phyloP scores from a whole-genome alignment of 2,797 vertebrate species.

The Anabas testudineus region DNA sequence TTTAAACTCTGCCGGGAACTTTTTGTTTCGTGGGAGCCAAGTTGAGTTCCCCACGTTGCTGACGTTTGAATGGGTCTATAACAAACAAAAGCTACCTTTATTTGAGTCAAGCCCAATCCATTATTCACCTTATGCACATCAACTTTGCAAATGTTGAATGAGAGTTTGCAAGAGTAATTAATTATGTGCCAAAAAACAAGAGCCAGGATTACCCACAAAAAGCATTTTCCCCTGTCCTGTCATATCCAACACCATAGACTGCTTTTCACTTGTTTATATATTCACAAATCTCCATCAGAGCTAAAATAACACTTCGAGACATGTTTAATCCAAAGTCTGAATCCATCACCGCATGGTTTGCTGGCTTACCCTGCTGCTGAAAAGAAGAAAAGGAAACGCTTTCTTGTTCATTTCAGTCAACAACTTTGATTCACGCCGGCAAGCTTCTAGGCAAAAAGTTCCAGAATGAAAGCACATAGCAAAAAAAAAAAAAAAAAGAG shows the following conservation, averaged over 20 bases:
- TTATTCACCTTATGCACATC: neutral
- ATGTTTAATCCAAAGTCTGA: constrained; percentile 30
- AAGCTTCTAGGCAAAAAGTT: constrained; percentile 56
- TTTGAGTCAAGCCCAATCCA: constrained; percentile 15
- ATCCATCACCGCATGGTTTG: constrained; percentile 18
- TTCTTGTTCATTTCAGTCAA: constrained; percentile 56
- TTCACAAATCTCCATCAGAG: constrained; percentile 21
- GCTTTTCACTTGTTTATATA: constrained; percentile 24
- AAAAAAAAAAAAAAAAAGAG: no score
- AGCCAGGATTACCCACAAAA: constrained; percentile 1
- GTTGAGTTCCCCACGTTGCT: constrained; percentile 34
- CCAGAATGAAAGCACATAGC: constrained; percentile 55
- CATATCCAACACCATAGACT: constrained; percentile 1
- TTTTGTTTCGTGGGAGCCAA: constrained; percentile 20
- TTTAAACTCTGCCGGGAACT: constrained; percentile 38
- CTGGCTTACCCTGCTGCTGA: constrained; percentile 24
- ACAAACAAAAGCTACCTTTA: constrained; percentile 19
- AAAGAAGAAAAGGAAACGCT: constrained; percentile 38
- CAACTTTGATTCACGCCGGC: constrained; percentile 55
- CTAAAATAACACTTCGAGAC: constrained; percentile 33
- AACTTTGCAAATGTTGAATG: constrained; percentile 11
- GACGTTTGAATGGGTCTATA: constrained; percentile 27
- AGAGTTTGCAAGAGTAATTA: constrained; percentile 1
- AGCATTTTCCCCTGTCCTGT: constrained; percentile 12
- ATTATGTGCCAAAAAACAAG: constrained; percentile 16